phyloP scores from a whole-genome alignment of 1,140 invertebrate genomes.

The Drosophila kanapiae region DNA sequence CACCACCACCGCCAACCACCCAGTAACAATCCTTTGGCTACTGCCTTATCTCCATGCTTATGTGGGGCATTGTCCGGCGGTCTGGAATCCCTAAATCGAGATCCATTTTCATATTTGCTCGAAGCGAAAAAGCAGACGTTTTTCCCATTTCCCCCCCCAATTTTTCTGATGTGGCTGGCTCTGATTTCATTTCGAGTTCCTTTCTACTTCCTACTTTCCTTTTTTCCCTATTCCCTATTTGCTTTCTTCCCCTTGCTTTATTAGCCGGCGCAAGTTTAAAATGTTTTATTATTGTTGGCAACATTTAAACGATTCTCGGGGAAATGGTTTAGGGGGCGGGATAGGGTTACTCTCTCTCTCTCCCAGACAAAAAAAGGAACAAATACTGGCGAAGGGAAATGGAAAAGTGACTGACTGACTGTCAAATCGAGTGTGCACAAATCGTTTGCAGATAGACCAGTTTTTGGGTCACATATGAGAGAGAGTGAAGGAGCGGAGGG shows the following conservation, averaged over 20 bases:
- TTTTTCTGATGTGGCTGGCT: slow-evolving; percentile 39
- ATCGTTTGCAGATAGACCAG: slow-evolving; percentile 58
- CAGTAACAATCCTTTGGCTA: slow-evolving; percentile 23
- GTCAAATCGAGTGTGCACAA: slow-evolving; percentile 68
- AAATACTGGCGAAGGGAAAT: background rate
- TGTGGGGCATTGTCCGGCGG: slow-evolving; percentile 39
- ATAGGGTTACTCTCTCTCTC: slow-evolving; percentile 23
- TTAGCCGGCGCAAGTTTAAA: slow-evolving; percentile 58
- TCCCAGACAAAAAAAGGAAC: background rate
- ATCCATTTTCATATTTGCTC: slow-evolving; percentile 65
- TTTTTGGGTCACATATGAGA: slow-evolving; percentile 38
- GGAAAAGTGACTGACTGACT: slow-evolving; percentile 45
- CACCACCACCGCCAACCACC: background rate
- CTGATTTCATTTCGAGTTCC: slow-evolving; percentile 65
- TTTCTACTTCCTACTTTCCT: slow-evolving; percentile 13
- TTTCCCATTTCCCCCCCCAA: slow-evolving; percentile 32
- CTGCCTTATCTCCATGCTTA: slow-evolving; percentile 26
- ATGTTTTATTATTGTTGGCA: slow-evolving; percentile 63
- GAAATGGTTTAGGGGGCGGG: slow-evolving; percentile 4
- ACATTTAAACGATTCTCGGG: slow-evolving; percentile 60
- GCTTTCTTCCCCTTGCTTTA: slow-evolving; percentile 33
- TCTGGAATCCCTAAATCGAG: slow-evolving; percentile 33
- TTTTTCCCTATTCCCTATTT: background rate
- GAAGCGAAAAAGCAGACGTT: slow-evolving; percentile 46
- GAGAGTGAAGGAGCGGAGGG: background rate